Conservation (phyloP, 2,113 vertebrate species). For the Thalassarche chlororhynchos region DNA sequence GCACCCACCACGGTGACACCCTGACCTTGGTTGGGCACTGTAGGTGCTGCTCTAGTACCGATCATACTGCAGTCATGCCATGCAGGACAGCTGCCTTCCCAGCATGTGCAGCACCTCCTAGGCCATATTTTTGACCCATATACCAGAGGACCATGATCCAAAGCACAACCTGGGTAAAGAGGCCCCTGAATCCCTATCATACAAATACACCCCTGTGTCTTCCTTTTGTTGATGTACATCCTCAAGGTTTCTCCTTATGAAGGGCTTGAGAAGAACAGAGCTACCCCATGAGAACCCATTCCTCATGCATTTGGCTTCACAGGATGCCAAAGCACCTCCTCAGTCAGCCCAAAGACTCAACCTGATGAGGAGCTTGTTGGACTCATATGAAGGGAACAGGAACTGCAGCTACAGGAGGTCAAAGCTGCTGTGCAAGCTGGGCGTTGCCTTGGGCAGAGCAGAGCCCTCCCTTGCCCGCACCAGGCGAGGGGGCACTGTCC, state of each 20-base stretch:
- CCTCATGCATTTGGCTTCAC: not conserved
- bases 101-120: not conserved
- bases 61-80: not conserved
- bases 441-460: not conserved
- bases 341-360: not conserved
- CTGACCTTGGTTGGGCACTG: not conserved
- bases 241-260: not conserved
- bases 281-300: not conserved
- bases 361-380: not conserved
- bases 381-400: not conserved
- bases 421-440: not conserved
- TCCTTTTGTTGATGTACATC: not conserved
- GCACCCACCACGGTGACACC: not conserved
- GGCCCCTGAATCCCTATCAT: not conserved
- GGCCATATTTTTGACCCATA: not conserved
- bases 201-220: not conserved
- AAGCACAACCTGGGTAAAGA: not conserved
- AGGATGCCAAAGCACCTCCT: not conserved
- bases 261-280: not conserved
- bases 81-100: not conserved
- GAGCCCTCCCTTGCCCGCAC: not conserved
- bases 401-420: not conserved
- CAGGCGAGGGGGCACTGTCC: rapidly evolving
- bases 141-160: not conserved
- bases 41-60: not conserved